These are phyloP conservation scores for Neria commutata DNA, from an alignment of 2,888 invertebrate species.

Conservation along the genomic window DNA sequence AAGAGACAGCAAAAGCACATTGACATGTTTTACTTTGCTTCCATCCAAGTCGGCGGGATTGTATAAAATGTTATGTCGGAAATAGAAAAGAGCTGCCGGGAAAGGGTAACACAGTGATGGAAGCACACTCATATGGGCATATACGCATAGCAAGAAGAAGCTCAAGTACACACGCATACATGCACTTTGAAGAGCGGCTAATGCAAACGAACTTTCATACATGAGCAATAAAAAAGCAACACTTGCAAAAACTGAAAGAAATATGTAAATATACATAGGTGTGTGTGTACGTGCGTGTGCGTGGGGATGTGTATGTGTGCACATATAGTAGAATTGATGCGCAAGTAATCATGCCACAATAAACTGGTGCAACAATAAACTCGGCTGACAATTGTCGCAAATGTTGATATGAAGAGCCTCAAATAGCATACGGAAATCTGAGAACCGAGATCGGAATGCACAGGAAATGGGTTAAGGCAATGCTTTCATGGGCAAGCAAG, in stretches of 20 bases:
- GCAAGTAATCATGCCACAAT: neutral
- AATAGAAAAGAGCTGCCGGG: neutral
- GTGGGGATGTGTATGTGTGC: too few relatives aligned
- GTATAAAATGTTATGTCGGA: too few relatives aligned
- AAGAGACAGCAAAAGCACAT: neutral
- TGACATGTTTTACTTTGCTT: neutral
- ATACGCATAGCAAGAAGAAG: neutral
- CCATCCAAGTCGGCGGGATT: too few relatives aligned
- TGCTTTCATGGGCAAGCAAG: neutral
- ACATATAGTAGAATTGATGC: too few relatives aligned
- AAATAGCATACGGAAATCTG: too few relatives aligned
- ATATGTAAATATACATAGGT: neutral
- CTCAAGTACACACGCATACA: neutral
- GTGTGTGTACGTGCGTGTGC: too few relatives aligned
- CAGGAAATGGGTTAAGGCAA: neutral
- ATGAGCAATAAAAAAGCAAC: neutral
- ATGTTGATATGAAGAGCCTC: neutral
- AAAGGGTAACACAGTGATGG: neutral
- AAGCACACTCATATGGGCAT: neutral
- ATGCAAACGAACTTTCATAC: neutral
- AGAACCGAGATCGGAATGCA: too few relatives aligned
- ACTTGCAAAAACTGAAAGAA: neutral
- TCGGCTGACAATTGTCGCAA: neutral
- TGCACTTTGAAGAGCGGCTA: too few relatives aligned
- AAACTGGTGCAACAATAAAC: neutral